These are phyloP conservation scores for Pogonus chalceus DNA, from an alignment of 1,140 invertebrate species.

Conservation along the genomic window DNA sequence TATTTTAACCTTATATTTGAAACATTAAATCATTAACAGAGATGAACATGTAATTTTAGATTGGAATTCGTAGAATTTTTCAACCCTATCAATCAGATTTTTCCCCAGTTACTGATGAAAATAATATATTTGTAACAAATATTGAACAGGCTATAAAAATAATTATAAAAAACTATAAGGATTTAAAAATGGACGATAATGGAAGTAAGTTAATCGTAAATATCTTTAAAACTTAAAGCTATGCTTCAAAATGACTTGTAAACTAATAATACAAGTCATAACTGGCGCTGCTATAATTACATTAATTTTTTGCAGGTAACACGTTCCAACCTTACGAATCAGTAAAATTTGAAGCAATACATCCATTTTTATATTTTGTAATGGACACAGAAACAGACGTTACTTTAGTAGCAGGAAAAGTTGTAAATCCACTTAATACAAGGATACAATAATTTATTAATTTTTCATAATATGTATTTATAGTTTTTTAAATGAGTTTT, in stretches of 20 bases:
- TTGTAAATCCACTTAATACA: conserved; percentile 69
- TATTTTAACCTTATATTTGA: too few relatives aligned
- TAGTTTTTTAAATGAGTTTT: too few relatives aligned
- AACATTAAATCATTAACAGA: too few relatives aligned
- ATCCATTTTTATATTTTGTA: conserved; percentile 73
- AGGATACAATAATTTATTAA: conserved; percentile 44
- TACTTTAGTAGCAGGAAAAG: conserved; percentile 64
- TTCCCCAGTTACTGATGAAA: conserved; percentile 60
- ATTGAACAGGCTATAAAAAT: conserved; percentile 73
- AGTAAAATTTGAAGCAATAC: conserved; percentile 59
- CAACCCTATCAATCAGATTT: conserved; percentile 66
- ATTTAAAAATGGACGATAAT: conserved; percentile 41
- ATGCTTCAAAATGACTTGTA: too few relatives aligned
- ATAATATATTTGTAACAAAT: conserved; percentile 64
- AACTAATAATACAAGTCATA: too few relatives aligned
- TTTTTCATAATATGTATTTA: too few relatives aligned
- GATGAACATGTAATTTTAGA: conserved; percentile 38
- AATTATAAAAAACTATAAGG: conserved; percentile 62
- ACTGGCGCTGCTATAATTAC: too few relatives aligned
- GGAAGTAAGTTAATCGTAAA: too few relatives aligned
- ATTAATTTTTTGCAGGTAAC: conserved; percentile 27
- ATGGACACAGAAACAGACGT: conserved; percentile 67
- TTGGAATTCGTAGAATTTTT: conserved; percentile 64
- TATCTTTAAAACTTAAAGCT: neutral
- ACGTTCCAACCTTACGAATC: conserved; percentile 39